phyloP scores from a whole-genome alignment of 2,797 vertebrate species.

The Saxicola maurus region DNA sequence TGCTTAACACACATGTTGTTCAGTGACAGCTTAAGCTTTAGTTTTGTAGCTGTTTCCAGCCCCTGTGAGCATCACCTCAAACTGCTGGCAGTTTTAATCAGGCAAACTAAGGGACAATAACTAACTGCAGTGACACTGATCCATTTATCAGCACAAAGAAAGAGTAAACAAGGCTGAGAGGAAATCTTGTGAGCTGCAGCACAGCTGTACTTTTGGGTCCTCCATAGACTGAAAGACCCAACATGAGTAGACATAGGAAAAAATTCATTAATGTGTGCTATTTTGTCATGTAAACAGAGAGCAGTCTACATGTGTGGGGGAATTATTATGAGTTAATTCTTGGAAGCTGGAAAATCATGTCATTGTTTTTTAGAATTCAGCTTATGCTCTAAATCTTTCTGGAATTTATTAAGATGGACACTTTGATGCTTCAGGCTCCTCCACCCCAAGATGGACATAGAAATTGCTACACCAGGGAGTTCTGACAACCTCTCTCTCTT shows the following conservation, averaged over 20 bases:
- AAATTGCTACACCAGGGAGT: neutral
- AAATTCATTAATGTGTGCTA: constrained; percentile 5
- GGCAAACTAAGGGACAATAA: neutral
- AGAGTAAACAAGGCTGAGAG: neutral
- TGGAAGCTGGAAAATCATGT: constrained; percentile 36
- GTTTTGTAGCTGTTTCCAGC: neutral
- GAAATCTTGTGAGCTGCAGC: neutral
- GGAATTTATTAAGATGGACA: constrained; percentile 19
- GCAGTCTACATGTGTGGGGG: neutral
- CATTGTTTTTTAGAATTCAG: neutral
- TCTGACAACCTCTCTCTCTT: neutral
- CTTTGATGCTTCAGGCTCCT: constrained; percentile 6
- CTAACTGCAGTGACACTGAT: neutral
- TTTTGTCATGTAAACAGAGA: constrained; percentile 27
- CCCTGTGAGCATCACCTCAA: neutral
- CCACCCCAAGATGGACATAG: neutral
- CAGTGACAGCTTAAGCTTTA: neutral
- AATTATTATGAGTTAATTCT: constrained; percentile 42
- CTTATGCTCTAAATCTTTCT: neutral
- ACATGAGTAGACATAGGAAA: neutral
- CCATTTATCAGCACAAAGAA: neutral
- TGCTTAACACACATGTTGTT: neutral
- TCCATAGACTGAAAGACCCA: neutral
- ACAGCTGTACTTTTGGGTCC: neutral
- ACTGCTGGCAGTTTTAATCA: neutral